Evolutionary conservation across 2,113 vertebrate species (phyloP), one percentile per base, ranked within the genome.

Genomic region (Myrmecobius fasciatus): DNA sequence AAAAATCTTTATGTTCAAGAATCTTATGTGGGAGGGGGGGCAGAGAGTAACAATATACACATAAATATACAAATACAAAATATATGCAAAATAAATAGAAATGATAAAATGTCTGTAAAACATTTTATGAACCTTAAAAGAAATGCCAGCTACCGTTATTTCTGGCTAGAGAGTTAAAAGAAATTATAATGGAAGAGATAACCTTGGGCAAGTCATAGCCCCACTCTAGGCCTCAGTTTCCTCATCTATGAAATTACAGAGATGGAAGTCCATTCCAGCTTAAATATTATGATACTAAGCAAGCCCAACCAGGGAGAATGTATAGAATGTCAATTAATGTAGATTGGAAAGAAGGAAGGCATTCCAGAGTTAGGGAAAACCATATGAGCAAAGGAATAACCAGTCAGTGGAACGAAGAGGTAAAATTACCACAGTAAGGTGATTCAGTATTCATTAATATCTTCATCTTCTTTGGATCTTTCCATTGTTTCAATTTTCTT

Each of bases 401-500:
- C 14, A 75, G 36, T 83, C 20, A 24, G 7, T 83, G 67, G 20
- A 83, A 83, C 36, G 43, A 75, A 75, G 67, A 43, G 17, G 36
- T 6, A 83, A 83, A 8, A n/a, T 1, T 83, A 43, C 67, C 22
- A n/a, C 17, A 22, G n/a, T 43, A 83, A 83, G 67, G 1, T 83
- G n/a, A 7, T 43, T 20, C 17, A 43, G n/a, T n/a, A 83, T 83
- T 83, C 67, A 43, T 83, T 83, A 7, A 43, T 3, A 43, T 83
- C n/a, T 83, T 83, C n/a, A 43, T 24, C 36, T n/a, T 75, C 60
- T 83, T 83, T 83, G 17, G 3, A 28, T 31, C 53, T 95, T 89
- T 89, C 25, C 3, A 28, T 46, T n/a, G 1, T 11, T 56, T 20
- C 92, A 89, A 92, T 97, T 95, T 92, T 25, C 83, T 93, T 93